Evolutionary conservation across 2,797 vertebrate genomes (phyloP).

Genomic region (Sciurus vulgaris): DNA sequence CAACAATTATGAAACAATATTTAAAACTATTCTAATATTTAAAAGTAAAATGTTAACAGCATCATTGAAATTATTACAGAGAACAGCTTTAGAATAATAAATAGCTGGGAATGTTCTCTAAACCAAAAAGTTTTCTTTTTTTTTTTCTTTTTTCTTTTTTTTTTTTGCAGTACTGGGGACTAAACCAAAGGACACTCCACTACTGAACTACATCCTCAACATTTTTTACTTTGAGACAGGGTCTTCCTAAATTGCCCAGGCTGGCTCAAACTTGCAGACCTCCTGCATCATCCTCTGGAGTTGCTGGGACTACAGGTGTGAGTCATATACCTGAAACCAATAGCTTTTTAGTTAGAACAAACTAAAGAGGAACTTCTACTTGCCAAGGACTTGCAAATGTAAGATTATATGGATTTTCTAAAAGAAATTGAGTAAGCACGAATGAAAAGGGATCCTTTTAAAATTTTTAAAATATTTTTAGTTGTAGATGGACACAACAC

Average conservation of each 20-base stretch:
- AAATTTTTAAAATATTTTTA: neutral
- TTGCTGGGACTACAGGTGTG: too few species aligned
- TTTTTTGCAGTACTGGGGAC: too few species aligned
- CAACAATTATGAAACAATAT: slow-evolving; percentile 59
- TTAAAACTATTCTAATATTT: slow-evolving; percentile 71
- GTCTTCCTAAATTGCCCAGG: too few species aligned
- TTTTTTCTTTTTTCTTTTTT: too few species aligned
- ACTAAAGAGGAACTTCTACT: slow-evolving; percentile 63
- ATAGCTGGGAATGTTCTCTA: slow-evolving; percentile 10
- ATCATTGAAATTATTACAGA: slow-evolving; percentile 58
- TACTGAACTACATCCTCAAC: too few species aligned
- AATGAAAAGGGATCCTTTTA: slow-evolving; percentile 40
- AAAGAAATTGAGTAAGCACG: slow-evolving; percentile 31
- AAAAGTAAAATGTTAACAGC: slow-evolving; percentile 69
- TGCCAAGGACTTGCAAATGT: slow-evolving; percentile 39
- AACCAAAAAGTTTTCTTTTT: neutral
- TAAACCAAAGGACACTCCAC: too few species aligned
- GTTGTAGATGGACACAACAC: too few species aligned
- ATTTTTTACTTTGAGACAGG: too few species aligned
- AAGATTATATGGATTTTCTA: slow-evolving; percentile 12
- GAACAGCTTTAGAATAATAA: slow-evolving; percentile 57
- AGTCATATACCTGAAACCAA: neutral
- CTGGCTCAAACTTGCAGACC: too few species aligned
- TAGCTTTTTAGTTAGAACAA: neutral
- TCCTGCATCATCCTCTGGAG: too few species aligned